Evolutionary conservation across 53 echinoderm and acorn worm genomes (phyloP), one percentile per base, ranked within the genome.

Genomic region (Luidia sarsii): DNA sequence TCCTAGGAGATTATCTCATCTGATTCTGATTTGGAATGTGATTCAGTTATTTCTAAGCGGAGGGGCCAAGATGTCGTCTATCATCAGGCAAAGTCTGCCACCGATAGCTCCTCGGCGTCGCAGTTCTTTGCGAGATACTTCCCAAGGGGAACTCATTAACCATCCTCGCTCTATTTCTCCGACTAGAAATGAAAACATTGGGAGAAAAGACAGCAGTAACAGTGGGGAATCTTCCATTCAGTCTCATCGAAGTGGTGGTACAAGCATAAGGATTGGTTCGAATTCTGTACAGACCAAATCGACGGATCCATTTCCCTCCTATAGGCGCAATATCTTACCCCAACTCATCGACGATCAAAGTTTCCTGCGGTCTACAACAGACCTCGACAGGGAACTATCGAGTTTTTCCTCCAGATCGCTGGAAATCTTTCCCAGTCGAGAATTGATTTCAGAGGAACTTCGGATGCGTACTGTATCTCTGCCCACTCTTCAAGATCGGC

Each of bases 371-470:
- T 18, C 46, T n/a, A 14, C 65, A 33, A 21, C 60, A 11, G 35
- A 71, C 11, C 10, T 38, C 7, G 41, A 29, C 43, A 77, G 25
- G 19, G 30, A 61, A 38, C 61, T 41, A 24, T 18, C 48, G 1
- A 13, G 60, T 15, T 33, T 77, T 20, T 60, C 61, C 1, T 77
- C 77, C 30, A 43, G 77, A 18, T 77, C 77, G 7, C 45, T 77
- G 32, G 77, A 77, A 18, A 77, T 60, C 19, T 48, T 77, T 7
- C 61, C 77, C 20, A 61, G 61, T 18, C 60, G 77, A 57, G 77
- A 77, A 28, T 45, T 77, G 30, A 60, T 77, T 8, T 77, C 77
- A 7, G 77, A 77, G 43, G 77, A 77, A 33, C 77, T 77, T 48
- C 77, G 77, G 19, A 59, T 61, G 61, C 60, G 77, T 8, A 45